Percentiles rank a stretch among this genome's conserved stretches.
phyloP scores from a whole-genome alignment of 2,888 invertebrate genomes.

The Chalcis sispes region DNA sequence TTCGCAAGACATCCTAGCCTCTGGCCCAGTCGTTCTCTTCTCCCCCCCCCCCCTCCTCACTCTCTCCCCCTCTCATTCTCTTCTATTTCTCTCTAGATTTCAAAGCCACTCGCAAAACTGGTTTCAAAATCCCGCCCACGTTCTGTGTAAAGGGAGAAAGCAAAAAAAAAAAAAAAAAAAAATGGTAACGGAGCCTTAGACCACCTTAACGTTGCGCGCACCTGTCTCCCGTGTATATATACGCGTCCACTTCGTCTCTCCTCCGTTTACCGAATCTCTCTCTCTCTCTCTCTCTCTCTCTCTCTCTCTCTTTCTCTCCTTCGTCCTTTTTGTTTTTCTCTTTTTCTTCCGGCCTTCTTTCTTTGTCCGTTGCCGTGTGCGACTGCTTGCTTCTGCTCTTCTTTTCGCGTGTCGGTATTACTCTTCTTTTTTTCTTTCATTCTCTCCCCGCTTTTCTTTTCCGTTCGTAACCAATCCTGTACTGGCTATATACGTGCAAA shows the following conservation, averaged over 20 bases:
- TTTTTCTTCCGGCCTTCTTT: too few species aligned
- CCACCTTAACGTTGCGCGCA: neutral
- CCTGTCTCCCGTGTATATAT: neutral
- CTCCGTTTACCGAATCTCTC: too few species aligned
- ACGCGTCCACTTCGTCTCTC: too few species aligned
- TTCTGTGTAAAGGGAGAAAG: neutral
- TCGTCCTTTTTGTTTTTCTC: neutral
- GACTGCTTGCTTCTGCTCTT: too few species aligned
- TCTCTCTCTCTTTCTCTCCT: neutral
- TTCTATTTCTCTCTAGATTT: conserved; percentile 11
- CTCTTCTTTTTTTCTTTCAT: too few species aligned
- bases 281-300: too few species aligned
- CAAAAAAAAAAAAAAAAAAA: neutral
- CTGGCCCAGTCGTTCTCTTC: neutral
- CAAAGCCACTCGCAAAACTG: neutral
- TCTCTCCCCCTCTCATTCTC: conserved; percentile 14
- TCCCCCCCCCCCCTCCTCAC: conserved; percentile 2
- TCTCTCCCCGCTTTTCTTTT: too few species aligned
- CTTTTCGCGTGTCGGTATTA: too few species aligned
- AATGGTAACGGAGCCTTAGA: neutral
- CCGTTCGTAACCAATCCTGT: too few species aligned
- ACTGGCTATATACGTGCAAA: too few species aligned
- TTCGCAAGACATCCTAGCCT: conserved; percentile 13
- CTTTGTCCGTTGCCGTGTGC: too few species aligned
- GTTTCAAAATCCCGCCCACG: conserved; percentile 4